Percentiles rank a stretch among this genome's conserved stretches.
phyloP scores from a whole-genome alignment of 2,113 vertebrate species.

The Ardeotis arabs region DNA sequence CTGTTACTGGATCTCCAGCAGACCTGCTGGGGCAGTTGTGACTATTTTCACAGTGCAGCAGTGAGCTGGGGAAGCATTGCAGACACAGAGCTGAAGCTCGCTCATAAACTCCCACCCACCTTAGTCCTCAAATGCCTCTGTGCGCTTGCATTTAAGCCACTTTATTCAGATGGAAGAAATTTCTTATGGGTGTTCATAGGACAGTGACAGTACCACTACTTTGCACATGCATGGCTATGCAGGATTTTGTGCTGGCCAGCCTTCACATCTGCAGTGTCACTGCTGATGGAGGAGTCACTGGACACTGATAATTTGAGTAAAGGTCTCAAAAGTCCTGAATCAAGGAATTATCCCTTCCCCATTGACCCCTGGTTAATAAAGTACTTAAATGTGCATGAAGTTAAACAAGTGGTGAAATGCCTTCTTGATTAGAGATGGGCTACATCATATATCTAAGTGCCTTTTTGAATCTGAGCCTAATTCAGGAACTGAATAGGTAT shows the following conservation, averaged over 20 bases:
- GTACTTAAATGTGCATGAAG: background rate
- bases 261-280: background rate
- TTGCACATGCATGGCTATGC: background rate
- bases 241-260: background rate
- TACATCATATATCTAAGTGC: conserved; percentile 37
- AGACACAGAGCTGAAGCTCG: background rate
- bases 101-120: background rate
- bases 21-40: rapidly evolving
- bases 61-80: background rate
- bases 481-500: background rate
- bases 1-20: background rate
- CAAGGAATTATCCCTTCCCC: background rate
- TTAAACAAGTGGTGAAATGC: conserved; percentile 51
- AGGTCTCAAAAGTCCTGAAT: background rate
- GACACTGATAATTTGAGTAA: background rate
- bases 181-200: background rate
- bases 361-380: background rate
- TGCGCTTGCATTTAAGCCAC: background rate
- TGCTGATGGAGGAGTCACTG: background rate
- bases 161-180: background rate
- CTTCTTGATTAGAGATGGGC: conserved; percentile 5
- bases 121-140: background rate
- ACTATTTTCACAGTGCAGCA: background rate
- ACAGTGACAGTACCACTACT: background rate
- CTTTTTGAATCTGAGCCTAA: conserved; percentile 43